Percentiles rank a stretch among this genome's conserved stretches.
phyloP scores from a whole-genome alignment of 1,140 invertebrate genomes.

The Drosophila mojavensis region DNA sequence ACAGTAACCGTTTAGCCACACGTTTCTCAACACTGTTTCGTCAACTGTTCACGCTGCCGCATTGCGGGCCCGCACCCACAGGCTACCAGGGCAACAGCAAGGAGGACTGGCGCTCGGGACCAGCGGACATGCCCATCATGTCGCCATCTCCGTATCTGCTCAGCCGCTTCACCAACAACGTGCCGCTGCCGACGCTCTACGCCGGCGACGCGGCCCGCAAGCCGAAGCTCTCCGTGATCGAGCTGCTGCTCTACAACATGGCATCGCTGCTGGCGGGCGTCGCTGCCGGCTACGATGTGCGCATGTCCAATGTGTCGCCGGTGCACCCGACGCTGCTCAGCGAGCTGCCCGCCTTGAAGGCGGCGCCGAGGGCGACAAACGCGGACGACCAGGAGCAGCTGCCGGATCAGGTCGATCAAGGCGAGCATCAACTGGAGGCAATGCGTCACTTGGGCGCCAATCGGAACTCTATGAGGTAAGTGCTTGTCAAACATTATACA shows the following conservation, averaged over 20 bases:
- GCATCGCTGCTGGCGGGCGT: conserved; percentile 94
- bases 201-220: conserved; percentile 87
- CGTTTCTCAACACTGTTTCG: conserved; percentile 51
- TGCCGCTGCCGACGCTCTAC: conserved; percentile 91
- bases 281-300: conserved; percentile 95
- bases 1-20: conserved; percentile 26
- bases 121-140: conserved; percentile 84
- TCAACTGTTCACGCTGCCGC: conserved; percentile 45
- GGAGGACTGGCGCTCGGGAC: conserved; percentile 87
- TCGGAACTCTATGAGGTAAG: conserved; percentile 40
- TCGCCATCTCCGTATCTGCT: conserved; percentile 82
- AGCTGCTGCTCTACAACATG: conserved; percentile 94
- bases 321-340: conserved; percentile 89
- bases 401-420: conserved; percentile 11
- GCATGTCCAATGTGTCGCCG: conserved; percentile 92
- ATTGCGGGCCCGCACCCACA: conserved; percentile 17
- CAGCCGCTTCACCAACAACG: conserved; percentile 85
- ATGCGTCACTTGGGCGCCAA: not conserved
- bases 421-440: conserved; percentile 83
- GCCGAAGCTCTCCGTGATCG: conserved; percentile 90
- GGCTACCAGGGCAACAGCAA: conserved; percentile 70
- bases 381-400: not conserved
- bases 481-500: not conserved
- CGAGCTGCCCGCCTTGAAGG: conserved; percentile 74
- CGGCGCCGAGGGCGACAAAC: conserved; percentile 60